These are phyloP conservation scores for Athalia rosae DNA, from an alignment of 2,888 invertebrate genomes.

Conservation along the genomic window DNA sequence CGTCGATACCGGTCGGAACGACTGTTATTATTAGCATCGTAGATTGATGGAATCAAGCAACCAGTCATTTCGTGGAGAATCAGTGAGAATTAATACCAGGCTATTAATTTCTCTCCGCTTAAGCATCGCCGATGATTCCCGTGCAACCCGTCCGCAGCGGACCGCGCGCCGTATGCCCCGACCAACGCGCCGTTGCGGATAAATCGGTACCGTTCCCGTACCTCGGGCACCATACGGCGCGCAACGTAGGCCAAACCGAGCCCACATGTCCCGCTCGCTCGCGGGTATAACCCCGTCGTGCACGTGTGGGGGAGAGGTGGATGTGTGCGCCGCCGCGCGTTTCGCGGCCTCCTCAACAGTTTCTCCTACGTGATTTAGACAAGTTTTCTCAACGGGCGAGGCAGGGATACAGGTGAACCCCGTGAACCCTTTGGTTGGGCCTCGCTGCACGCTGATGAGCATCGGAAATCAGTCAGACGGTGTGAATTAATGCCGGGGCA, in stretches of 20 bases:
- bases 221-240: constrained; percentile 47
- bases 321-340: background rate
- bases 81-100: constrained; percentile 72
- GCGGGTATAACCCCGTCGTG: background rate
- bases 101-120: constrained; percentile 70
- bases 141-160: background rate
- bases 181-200: background rate
- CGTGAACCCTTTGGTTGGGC: constrained; percentile 60
- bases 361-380: constrained; percentile 66
- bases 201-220: constrained; percentile 47
- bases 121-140: constrained; percentile 38
- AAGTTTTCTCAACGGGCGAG: constrained; percentile 51
- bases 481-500: constrained; percentile 71
- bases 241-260: constrained; percentile 44
- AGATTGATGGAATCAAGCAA: constrained; percentile 73
- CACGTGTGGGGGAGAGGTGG: background rate
- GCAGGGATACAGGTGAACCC: constrained; percentile 56
- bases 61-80: constrained; percentile 71
- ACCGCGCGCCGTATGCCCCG: too few species aligned
- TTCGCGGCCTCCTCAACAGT: constrained; percentile 24
- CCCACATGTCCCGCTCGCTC: constrained; percentile 18
- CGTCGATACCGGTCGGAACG: constrained; percentile 45
- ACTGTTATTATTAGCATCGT: constrained; percentile 70
- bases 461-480: constrained; percentile 64
- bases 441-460: constrained; percentile 62